Conservation (phyloP, 2,888 invertebrate species). For the Tetropium fuscum region DNA sequence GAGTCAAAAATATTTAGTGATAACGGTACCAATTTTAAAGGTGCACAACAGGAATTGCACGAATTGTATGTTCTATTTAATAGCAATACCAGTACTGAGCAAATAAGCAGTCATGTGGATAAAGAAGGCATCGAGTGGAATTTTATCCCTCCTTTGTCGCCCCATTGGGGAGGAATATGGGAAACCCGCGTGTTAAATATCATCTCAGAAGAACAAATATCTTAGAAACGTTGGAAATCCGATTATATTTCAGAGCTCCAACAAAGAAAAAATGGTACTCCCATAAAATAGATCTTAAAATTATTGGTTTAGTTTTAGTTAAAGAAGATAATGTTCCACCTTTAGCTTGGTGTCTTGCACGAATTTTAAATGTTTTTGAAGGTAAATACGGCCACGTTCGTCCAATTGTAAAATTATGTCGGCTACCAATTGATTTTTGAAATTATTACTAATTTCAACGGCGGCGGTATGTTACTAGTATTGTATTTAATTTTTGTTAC, state of each 20-base stretch:
- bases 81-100: neutral
- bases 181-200: constrained; percentile 23
- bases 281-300: neutral
- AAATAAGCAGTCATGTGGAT: neutral
- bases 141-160: constrained; percentile 33
- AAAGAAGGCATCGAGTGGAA: constrained; percentile 2
- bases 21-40: constrained; percentile 15
- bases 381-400: neutral
- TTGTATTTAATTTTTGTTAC: too few species aligned
- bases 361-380: neutral
- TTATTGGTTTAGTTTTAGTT: neutral
- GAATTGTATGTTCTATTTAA: neutral
- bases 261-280: neutral
- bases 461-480: constrained; percentile 9
- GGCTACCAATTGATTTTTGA: neutral
- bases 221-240: constrained; percentile 4
- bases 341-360: neutral
- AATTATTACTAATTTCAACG: neutral
- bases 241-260: constrained; percentile 6
- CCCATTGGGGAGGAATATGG: constrained; percentile 37
- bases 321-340: constrained; percentile 4
- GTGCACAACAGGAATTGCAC: constrained; percentile 9
- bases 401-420: constrained; percentile 2
- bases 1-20: constrained; percentile 7
- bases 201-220: constrained; percentile 21